Conservation (phyloP, 2,797 vertebrate species). For the Cynopterus sphinx region DNA sequence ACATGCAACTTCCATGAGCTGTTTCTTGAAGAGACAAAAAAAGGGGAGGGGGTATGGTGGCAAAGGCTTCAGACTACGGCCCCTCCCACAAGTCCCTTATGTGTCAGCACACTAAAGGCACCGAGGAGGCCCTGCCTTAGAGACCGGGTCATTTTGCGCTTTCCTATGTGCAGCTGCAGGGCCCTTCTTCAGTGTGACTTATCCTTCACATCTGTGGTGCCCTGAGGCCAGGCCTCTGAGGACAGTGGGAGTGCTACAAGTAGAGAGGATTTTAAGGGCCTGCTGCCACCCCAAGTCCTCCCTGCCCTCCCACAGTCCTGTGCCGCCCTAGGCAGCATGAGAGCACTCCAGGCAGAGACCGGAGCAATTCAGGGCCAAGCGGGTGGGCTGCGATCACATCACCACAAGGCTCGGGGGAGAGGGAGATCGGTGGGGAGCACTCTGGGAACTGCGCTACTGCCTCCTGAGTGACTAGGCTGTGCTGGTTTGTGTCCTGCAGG, state of each 20-base stretch:
- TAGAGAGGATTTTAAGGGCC: neutral
- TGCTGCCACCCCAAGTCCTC: neutral
- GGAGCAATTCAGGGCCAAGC: neutral
- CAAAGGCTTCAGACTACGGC: neutral
- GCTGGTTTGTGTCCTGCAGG: constrained; percentile 85
- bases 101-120: neutral
- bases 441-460: neutral
- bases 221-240: neutral
- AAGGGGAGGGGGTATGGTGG: neutral
- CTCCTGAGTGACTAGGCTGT: neutral
- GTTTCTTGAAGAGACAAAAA: neutral
- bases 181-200: neutral
- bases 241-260: neutral
- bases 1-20: neutral
- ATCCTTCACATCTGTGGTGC: neutral
- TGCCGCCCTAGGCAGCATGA: too few species aligned
- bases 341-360: neutral
- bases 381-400: neutral
- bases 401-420: neutral
- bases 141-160: neutral
- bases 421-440: too few species aligned
- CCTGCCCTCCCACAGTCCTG: neutral
- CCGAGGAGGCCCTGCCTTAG: neutral
- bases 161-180: neutral
- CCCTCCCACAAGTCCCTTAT: neutral